A percentile compares a stretch with the other conserved stretches of the same genome.
Conservation (phyloP, 92 coral and sea anemone species). For the Palythoa heliodiscus region DNA sequence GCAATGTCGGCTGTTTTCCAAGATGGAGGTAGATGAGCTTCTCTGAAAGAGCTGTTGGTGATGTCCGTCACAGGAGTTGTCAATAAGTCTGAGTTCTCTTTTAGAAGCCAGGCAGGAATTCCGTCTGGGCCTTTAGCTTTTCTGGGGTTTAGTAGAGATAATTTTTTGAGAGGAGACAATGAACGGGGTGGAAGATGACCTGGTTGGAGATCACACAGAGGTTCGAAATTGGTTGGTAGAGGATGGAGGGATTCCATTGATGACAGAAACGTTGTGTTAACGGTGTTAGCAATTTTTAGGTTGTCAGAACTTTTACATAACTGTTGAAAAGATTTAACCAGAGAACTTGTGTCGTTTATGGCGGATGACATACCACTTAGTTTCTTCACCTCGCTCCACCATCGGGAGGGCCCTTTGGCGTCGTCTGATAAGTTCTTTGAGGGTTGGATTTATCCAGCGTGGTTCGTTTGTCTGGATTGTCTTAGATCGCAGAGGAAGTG, state of each 20-base stretch:
- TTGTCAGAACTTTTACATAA: not conserved
- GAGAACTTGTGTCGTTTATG: not conserved
- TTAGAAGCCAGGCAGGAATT: not conserved
- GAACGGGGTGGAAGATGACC: not conserved
- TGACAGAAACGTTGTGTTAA: not conserved
- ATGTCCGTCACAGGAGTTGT: not conserved
- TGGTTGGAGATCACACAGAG: too few species aligned
- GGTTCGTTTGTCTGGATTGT: conserved; percentile 34
- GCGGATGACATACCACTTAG: conserved; percentile 24
- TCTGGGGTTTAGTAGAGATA: not conserved
- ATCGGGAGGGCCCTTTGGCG: conserved; percentile 35
- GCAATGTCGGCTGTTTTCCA: too few species aligned
- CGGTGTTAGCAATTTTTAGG: not conserved
- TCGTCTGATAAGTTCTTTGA: conserved; percentile 13
- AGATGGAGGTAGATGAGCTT: too few species aligned
- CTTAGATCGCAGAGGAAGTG: conserved; percentile 25
- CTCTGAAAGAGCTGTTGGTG: too few species aligned
- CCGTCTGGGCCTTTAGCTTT: not conserved
- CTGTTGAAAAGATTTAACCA: not conserved
- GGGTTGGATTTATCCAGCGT: conserved; percentile 27
- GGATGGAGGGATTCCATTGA: not conserved
- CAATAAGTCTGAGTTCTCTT: not conserved
- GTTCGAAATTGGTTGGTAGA: not conserved
- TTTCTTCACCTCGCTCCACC: conserved; percentile 47
- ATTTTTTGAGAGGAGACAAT: not conserved